phyloP scores from a whole-genome alignment of 2,113 vertebrate genomes.

The Lampris megalopsis region DNA sequence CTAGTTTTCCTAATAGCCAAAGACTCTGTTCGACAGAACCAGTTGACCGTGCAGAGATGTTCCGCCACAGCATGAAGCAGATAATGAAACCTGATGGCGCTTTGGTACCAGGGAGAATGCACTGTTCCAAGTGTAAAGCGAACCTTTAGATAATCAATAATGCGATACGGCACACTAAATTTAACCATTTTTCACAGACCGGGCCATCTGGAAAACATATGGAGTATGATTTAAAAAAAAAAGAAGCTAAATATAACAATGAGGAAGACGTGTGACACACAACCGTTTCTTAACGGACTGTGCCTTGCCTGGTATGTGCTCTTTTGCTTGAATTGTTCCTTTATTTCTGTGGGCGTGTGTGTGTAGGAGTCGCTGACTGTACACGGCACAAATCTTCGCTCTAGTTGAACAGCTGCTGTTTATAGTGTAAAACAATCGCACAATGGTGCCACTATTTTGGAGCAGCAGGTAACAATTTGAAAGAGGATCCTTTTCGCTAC shows the following conservation, averaged over 20 bases:
- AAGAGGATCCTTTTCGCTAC: too few species aligned
- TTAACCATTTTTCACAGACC: not conserved
- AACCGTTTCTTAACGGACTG: slow-evolving; percentile 53
- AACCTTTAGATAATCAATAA: not conserved
- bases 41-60: too few species aligned
- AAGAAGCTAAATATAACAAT: slow-evolving; percentile 34
- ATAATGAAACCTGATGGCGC: too few species aligned
- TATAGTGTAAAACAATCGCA: not conserved
- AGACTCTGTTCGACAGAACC: too few species aligned
- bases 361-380: slow-evolving; percentile 47
- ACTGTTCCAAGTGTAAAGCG: not conserved
- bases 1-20: too few species aligned
- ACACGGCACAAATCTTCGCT: slow-evolving; percentile 37
- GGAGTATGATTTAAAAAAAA: not conserved
- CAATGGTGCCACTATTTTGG: slow-evolving; percentile 24
- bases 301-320: slow-evolving; percentile 59
- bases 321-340: slow-evolving; percentile 48
- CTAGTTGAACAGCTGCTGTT: slow-evolving; percentile 24
- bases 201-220: not conserved
- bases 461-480: fast-evolving
- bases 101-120: too few species aligned
- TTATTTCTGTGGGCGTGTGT: slow-evolving; percentile 64
- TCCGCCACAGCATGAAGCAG: too few species aligned
- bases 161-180: not conserved
- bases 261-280: slow-evolving; percentile 1